Evolutionary conservation across 2,888 invertebrate genomes (phyloP), one percentile per base, ranked within the genome.

Genomic region (Ectobius pallidus): DNA sequence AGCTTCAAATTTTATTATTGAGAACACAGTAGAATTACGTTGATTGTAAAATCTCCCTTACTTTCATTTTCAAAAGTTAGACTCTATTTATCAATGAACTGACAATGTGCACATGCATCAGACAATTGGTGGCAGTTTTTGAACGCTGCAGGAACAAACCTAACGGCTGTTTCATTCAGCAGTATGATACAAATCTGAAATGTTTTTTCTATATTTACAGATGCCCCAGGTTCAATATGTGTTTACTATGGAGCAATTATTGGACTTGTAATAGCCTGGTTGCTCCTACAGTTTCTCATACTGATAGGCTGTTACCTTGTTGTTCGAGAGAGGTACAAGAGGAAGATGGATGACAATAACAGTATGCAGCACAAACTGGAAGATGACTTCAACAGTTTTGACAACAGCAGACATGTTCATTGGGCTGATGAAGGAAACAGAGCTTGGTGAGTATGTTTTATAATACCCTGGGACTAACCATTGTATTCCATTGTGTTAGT

Each of bases 371-470:
- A 76, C n/a, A 77, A 77, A 39, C 74, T 78, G 34, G 73, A 78
- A 55, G 73, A 73, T 65, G 73, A 73, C 30, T 73, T 73, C 44
- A 20, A 62, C n/a, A 58, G 30, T 6, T 73, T 62, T 61, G 88
- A 90, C n/a, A 87, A 86, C 77, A 83, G 86, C 77, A 83, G 91
- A 39, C 86, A 91, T 68, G 91, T 91, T 1, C 90, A 89, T 79
- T 91, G 91, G 89, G 91, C 90, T 0, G 91, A 91, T 78, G 86
- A 87, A 78, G 82, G 81, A 75, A 82, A 34, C 34, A 61, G 34
- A 49, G 22, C 11, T 44, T 46, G 65, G 65, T 65, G 16, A 22
- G 65, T 65, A 9, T 16, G n/a, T n/a, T n/a, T n/a, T n/a, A n/a
- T n/a, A n/a, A n/a, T n/a, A n/a, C n/a, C n/a, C n/a, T n/a, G n/a